Evolutionary conservation across 1,140 invertebrate genomes (phyloP).

Genomic region (Apis florea): DNA sequence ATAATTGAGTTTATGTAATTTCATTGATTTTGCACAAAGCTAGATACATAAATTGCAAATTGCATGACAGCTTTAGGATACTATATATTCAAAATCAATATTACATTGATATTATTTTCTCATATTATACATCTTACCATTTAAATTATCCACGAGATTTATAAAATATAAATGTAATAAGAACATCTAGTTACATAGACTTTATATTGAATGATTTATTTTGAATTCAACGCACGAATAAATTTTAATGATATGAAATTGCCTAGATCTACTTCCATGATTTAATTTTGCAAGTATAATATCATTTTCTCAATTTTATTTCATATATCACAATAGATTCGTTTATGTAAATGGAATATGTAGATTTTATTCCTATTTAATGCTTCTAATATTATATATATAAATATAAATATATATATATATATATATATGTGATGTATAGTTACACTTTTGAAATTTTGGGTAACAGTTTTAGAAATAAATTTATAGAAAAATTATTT

Average conservation of each 20-base stretch:
- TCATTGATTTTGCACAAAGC: constrained; percentile 7
- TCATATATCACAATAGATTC: constrained; percentile 29
- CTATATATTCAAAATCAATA: constrained; percentile 19
- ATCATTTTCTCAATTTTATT: constrained; percentile 22
- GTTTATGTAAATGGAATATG: not conserved
- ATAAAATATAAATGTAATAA: not conserved
- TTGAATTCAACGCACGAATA: constrained; percentile 4
- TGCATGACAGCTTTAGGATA: constrained; percentile 48
- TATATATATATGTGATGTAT: too few relatives aligned
- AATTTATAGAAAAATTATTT: not conserved
- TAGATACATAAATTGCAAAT: constrained; percentile 33
- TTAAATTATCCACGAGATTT: constrained; percentile 1
- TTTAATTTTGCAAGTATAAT: constrained; percentile 26
- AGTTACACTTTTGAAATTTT: constrained; percentile 6
- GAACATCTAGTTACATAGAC: not conserved
- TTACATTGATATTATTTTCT: constrained; percentile 11
- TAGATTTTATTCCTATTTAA: constrained; percentile 15
- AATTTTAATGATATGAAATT: not conserved
- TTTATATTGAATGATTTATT: constrained; percentile 14
- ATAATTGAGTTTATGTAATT: constrained; percentile 40
- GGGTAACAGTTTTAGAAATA: not conserved
- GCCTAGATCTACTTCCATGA: constrained; percentile 4
- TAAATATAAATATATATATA: not conserved
- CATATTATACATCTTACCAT: not conserved
- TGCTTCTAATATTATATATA: constrained; percentile 23